phyloP scores from a whole-genome alignment of 1,140 invertebrate genomes.

The Zelostemma sp. region DNA sequence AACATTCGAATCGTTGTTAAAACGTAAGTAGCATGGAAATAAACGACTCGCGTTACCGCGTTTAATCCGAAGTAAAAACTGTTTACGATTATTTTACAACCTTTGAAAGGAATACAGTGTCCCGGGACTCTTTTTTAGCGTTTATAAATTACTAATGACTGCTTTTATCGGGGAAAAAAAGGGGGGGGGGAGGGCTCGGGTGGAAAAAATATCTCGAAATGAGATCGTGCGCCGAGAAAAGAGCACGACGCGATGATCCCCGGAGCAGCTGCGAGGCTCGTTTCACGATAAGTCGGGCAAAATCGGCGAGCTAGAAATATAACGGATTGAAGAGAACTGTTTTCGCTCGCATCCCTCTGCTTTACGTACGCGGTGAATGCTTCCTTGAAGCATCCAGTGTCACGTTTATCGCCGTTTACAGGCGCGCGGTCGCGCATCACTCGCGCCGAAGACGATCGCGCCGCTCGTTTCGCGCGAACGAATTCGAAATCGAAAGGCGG shows the following conservation, averaged over 20 bases:
- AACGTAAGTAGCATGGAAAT: neutral
- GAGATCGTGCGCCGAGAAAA: too few species aligned
- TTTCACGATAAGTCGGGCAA: neutral
- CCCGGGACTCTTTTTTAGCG: neutral
- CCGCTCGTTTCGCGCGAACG: constrained; percentile 41
- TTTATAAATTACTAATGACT: neutral
- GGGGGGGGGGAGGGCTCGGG: neutral
- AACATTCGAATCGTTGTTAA: too few species aligned
- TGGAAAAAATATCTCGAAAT: neutral
- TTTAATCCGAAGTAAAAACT: neutral
- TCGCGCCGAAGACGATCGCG: constrained; percentile 21
- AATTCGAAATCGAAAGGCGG: constrained; percentile 51
- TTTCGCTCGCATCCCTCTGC: constrained; percentile 19
- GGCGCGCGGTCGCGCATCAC: constrained; percentile 34
- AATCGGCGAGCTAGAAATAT: too few species aligned
- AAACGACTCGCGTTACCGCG: neutral
- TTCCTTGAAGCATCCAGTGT: constrained; percentile 17
- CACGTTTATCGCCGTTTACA: constrained; percentile 39
- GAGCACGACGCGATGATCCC: too few species aligned
- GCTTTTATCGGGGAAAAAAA: neutral
- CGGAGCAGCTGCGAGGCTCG: neutral
- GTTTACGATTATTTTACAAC: constrained; percentile 2
- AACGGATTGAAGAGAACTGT: too few species aligned
- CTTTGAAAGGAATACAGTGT: neutral
- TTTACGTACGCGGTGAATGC: constrained; percentile 7